Conservation (phyloP, 2,888 invertebrate genomes). For the Blastobasis adustella region DNA sequence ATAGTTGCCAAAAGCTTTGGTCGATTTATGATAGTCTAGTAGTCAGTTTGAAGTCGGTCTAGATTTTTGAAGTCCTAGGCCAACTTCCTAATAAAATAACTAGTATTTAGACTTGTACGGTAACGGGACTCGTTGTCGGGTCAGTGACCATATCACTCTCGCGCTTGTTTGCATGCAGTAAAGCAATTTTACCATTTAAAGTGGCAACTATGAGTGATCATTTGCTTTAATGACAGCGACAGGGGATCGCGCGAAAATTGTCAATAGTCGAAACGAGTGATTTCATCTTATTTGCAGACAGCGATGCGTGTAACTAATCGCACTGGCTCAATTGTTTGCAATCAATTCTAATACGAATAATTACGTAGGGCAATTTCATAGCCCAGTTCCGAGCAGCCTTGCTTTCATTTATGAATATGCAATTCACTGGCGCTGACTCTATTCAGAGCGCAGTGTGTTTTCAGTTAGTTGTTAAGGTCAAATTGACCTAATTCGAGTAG, state of each 20-base stretch:
- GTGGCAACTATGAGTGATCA: constrained; percentile 12
- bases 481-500: constrained; percentile 24
- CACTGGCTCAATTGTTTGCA: neutral
- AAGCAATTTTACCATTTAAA: constrained; percentile 39
- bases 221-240: constrained; percentile 13
- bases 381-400: constrained; percentile 2
- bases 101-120: too few relatives aligned
- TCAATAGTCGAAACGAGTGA: constrained; percentile 4
- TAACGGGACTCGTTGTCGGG: constrained; percentile 8
- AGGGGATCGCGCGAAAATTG: constrained; percentile 1
- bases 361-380: neutral
- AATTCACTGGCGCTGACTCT: constrained; percentile 5
- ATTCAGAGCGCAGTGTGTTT: constrained; percentile 5
- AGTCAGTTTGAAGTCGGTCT: too few relatives aligned
- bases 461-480: constrained; percentile 16
- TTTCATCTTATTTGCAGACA: constrained; percentile 19
- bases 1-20: too few relatives aligned
- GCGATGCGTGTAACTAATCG: constrained; percentile 13
- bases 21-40: too few relatives aligned
- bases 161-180: constrained; percentile 22
- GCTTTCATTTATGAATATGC: constrained; percentile 6
- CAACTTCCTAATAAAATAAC: too few relatives aligned
- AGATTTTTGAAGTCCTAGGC: too few relatives aligned
- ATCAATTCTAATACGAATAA: constrained; percentile 3
- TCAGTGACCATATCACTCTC: constrained; percentile 31